These are phyloP conservation scores for Ia io DNA, from an alignment of 2,113 vertebrate genomes.

Conservation along the genomic window DNA sequence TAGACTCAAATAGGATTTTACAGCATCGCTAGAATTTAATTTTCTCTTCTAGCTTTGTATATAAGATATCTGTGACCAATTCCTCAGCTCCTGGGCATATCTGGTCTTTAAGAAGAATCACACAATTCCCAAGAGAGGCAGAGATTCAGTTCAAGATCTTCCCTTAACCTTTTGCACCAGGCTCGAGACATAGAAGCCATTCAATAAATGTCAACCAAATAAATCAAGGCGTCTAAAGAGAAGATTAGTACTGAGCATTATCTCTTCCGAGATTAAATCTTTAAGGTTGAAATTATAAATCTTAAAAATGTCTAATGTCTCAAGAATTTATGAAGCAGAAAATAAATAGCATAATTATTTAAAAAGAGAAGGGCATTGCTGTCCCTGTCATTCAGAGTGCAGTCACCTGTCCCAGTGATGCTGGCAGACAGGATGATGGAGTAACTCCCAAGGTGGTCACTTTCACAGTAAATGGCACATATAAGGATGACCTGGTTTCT, in stretches of 20 bases:
- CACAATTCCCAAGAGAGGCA: neutral
- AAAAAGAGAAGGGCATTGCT: neutral
- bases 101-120: neutral
- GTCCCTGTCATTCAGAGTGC: neutral
- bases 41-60: neutral
- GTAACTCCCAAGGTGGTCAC: rapidly evolving
- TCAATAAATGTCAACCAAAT: neutral
- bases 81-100: neutral
- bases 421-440: neutral
- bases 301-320: neutral
- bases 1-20: neutral
- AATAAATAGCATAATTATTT: neutral
- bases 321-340: neutral
- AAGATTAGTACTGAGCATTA: neutral
- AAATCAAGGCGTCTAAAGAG: neutral
- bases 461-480: rapidly evolving
- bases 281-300: neutral
- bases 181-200: neutral
- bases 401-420: neutral
- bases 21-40: neutral
- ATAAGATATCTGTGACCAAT: neutral
- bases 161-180: neutral
- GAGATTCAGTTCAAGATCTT: neutral
- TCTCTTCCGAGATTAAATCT: neutral
- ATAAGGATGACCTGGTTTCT: neutral